Evolutionary conservation across 2,888 invertebrate species (phyloP).

Genomic region (Meteorus cinctellus): DNA sequence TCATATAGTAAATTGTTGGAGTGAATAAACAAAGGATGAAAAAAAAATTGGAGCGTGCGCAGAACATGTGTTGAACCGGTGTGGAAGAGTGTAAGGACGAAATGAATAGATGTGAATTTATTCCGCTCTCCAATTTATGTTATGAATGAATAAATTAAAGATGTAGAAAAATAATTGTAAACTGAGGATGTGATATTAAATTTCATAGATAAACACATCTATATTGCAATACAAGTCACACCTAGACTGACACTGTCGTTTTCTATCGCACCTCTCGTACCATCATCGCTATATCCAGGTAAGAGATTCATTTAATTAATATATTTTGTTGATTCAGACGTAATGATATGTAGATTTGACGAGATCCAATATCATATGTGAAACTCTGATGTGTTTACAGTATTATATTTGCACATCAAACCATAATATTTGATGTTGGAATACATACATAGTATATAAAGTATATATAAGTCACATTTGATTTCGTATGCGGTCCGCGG

Average conservation of each 20-base stretch:
- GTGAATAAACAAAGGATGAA: background rate
- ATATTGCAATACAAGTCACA: background rate
- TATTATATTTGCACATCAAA: conserved; percentile 10
- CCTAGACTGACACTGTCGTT: conserved; percentile 30
- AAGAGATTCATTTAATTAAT: background rate
- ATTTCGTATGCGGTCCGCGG: conserved; percentile 66
- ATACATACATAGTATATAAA: background rate
- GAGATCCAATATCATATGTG: background rate
- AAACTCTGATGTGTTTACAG: background rate
- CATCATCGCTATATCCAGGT: background rate
- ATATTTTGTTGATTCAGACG: background rate
- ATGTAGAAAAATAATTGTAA: conserved; percentile 16
- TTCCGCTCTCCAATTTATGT: conserved; percentile 1
- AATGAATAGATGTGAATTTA: conserved; percentile 32
- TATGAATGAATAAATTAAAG: conserved; percentile 17
- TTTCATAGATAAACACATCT: conserved; percentile 49
- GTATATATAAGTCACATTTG: conserved; percentile 33
- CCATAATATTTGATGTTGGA: background rate
- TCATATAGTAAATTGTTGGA: conserved; percentile 27
- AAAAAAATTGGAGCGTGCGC: background rate
- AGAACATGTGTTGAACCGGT: background rate
- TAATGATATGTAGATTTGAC: background rate
- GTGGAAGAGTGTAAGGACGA: background rate
- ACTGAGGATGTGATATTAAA: conserved; percentile 16
- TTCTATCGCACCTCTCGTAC: background rate